A percentile compares a stretch with the other conserved stretches of the same genome.
These are phyloP conservation scores for Pipistrellus pygmaeus DNA, from an alignment of 2,797 vertebrate genomes.

Conservation along the genomic window DNA sequence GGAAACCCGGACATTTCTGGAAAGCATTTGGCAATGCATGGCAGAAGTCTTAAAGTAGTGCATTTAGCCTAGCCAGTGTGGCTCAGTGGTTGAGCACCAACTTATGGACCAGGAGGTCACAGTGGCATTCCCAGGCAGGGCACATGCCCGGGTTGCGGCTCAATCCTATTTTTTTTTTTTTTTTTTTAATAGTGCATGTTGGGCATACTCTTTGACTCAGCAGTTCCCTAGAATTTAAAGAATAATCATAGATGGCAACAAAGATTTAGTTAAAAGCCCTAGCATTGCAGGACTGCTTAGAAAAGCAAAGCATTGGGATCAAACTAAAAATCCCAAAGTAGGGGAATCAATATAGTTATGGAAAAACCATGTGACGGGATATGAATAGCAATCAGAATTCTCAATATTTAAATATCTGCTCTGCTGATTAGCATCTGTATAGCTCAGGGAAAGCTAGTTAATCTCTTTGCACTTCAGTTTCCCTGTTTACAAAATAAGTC, in stretches of 20 bases:
- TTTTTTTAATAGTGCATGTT: background rate
- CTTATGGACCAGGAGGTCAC: no score
- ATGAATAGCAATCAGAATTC: background rate
- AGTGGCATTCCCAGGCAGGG: no score
- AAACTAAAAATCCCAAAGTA: constrained; percentile 49
- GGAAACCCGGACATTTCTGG: constrained; percentile 22
- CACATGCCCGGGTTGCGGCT: no score
- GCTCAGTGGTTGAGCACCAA: no score
- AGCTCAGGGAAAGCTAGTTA: background rate
- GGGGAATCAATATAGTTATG: background rate
- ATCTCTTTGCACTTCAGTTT: constrained; percentile 3
- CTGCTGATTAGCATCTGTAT: background rate
- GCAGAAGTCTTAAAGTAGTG: background rate
- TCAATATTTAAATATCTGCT: constrained; percentile 1
- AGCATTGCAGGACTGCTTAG: background rate
- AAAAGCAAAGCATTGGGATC: constrained; percentile 41
- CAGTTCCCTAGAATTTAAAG: constrained; percentile 12
- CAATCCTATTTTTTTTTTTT: no score
- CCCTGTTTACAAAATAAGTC: background rate
- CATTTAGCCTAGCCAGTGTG: no score
- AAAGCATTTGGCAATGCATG: background rate
- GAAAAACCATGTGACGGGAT: background rate
- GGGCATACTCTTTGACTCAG: background rate
- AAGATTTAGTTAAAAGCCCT: constrained; percentile 30
- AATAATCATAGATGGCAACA: background rate